Evolutionary conservation across 1,140 invertebrate genomes (phyloP), one percentile per base, ranked within the genome.

Genomic region (Calycopis cecrops): DNA sequence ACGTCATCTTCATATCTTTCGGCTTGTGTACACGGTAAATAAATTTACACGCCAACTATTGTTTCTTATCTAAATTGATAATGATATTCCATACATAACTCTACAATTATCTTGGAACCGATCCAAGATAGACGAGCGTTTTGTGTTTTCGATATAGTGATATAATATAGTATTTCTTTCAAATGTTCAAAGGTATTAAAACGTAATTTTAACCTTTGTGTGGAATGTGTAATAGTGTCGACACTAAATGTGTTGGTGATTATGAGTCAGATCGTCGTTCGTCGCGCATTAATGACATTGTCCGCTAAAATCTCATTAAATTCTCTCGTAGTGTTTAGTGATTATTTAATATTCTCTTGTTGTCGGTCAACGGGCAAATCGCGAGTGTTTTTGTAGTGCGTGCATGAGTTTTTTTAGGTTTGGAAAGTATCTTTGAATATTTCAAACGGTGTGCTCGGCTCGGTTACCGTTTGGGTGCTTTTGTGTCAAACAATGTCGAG

Each of bases 51-150:
- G 66, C 60, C 62, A 58, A 35, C 60, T 72, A 81, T 73, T 77
- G 72, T 76, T 64, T 60, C 67, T 85, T 86, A 86, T 86, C 83
- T 78, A 64, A 75, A 78, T 78, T 85, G 83, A 86, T 83, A 84
- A 77, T 79, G 79, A 76, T 56, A 51, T 67, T 67, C 53, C 59
- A 76, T 69, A 76, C 71, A 78, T 74, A 79, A 72, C 68, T 71
- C 61, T 63, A 65, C 60, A 76, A 77, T 79, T 71, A 74, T 52
- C 66, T 69, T 74, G 76, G 62, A 73, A 71, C 57, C 71, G 62
- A 62, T 60, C 67, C 72, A 79, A 85, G 77, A 81, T 76, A 81
- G 69, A 42, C 52, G 52, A 28, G 28, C 4, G 2, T 52, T 12
- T 28, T 14, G n/a, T 16, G 37, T 40, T 52, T 59, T 48, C 14